A percentile compares a stretch with the other conserved stretches of the same genome.
phyloP scores from a whole-genome alignment of 2,797 vertebrate species.

The Telmatherina bonti region DNA sequence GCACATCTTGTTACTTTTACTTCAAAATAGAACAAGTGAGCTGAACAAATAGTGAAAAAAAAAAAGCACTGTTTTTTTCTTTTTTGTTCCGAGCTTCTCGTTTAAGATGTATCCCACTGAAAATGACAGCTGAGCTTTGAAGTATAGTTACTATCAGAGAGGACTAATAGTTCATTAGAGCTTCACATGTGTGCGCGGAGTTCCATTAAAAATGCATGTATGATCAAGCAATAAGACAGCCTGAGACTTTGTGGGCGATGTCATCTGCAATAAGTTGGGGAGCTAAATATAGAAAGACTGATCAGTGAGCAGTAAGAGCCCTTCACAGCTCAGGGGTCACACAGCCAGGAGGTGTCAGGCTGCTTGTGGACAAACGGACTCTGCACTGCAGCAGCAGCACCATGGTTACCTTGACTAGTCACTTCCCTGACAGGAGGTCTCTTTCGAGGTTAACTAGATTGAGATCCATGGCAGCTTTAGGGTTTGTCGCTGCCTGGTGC shows the following conservation, averaged over 20 bases:
- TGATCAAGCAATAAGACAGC: slow-evolving; percentile 17
- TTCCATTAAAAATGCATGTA: slow-evolving; percentile 50
- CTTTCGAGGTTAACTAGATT: slow-evolving; percentile 70
- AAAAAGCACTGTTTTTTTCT: slow-evolving; percentile 1
- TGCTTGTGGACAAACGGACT: slow-evolving; percentile 14
- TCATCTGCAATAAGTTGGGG: slow-evolving; percentile 17
- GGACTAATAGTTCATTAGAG: slow-evolving; percentile 24
- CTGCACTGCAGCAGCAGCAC: slow-evolving; percentile 8
- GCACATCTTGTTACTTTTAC: neutral
- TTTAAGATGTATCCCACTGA: slow-evolving; percentile 24
- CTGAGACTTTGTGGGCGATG: slow-evolving; percentile 6
- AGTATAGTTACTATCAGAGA: slow-evolving; percentile 23
- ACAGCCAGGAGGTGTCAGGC: slow-evolving; percentile 37
- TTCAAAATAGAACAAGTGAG: neutral
- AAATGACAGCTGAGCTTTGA: slow-evolving; percentile 30
- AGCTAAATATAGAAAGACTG: slow-evolving; percentile 28
- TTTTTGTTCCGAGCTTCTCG: slow-evolving; percentile 24
- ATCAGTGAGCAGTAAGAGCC: slow-evolving; percentile 18
- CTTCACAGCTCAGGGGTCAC: slow-evolving; percentile 53
- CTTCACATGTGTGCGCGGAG: slow-evolving; percentile 14
- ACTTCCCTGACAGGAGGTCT: slow-evolving; percentile 61
- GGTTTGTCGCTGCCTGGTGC: slow-evolving; percentile 10
- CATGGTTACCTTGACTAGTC: slow-evolving; percentile 19
- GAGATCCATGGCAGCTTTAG: slow-evolving; percentile 45
- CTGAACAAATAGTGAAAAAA: slow-evolving; percentile 11